These are phyloP conservation scores for Coracias cyanogaster DNA, from an alignment of 2,797 vertebrate species.

Conservation along the genomic window DNA sequence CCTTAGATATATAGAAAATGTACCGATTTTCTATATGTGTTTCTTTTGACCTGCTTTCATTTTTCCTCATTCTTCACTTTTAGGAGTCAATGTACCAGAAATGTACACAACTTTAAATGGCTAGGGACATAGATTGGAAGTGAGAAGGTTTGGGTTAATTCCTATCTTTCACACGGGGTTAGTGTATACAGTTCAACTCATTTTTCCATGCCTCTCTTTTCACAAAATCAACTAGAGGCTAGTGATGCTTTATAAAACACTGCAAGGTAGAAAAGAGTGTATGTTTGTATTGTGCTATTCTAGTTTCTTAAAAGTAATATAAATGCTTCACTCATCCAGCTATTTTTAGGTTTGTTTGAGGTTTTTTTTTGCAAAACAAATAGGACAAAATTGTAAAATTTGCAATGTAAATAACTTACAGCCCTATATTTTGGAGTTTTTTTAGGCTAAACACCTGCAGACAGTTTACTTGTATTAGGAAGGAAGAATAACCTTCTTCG, in stretches of 20 bases:
- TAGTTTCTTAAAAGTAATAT: background rate
- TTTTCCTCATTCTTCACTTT: background rate
- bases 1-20: background rate
- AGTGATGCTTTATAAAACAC: background rate
- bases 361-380: background rate
- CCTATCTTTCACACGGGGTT: background rate
- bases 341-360: background rate
- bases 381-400: background rate
- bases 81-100: background rate
- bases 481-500: background rate
- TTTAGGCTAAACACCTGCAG: background rate
- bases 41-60: background rate
- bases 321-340: background rate
- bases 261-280: background rate
- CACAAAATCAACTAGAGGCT: background rate
- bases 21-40: fast-evolving
- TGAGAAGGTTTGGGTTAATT: background rate
- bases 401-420: background rate
- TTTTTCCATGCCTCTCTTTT: background rate
- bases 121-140: background rate
- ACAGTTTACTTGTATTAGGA: background rate
- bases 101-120: background rate
- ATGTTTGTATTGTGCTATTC: background rate
- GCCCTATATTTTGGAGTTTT: background rate
- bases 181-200: background rate